A percentile compares a stretch with the other conserved stretches of the same genome.
Conservation (phyloP, 1,140 invertebrate genomes). For the Chymomyza costata region DNA sequence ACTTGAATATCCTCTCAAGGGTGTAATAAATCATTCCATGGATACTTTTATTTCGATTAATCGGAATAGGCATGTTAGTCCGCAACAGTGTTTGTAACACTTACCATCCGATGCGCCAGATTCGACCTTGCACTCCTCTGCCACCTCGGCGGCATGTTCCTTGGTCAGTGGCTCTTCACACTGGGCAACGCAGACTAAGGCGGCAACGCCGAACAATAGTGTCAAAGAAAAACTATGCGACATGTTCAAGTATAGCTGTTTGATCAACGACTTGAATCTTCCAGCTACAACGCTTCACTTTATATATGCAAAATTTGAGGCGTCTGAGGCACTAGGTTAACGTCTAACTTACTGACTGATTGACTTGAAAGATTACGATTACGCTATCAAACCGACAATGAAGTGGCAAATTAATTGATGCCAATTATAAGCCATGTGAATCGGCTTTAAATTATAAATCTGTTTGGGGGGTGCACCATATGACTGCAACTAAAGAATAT, state of each 20-base stretch:
- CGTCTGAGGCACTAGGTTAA: too few species aligned
- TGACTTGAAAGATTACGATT: conserved; percentile 27
- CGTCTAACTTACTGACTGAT: conserved; percentile 28
- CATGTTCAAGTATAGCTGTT: conserved; percentile 26
- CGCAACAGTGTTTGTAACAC: neutral
- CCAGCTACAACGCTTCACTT: conserved; percentile 3
- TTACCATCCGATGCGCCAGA: conserved; percentile 50
- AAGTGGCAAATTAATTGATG: conserved; percentile 37
- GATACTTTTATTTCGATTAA: neutral
- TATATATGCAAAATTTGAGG: conserved; percentile 37
- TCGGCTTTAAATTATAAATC: conserved; percentile 1
- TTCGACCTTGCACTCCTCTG: conserved; percentile 49
- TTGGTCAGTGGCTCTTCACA: conserved; percentile 34
- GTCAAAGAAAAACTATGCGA: conserved; percentile 35
- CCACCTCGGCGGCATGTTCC: conserved; percentile 34
- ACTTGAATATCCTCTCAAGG: neutral
- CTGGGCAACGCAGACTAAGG: conserved; percentile 26
- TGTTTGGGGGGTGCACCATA: conserved; percentile 49
- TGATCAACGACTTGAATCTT: conserved; percentile 33
- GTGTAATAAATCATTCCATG: neutral
- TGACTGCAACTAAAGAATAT: conserved; percentile 59
- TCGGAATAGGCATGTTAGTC: neutral
- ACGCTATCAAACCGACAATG: conserved; percentile 9
- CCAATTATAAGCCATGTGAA: conserved; percentile 44
- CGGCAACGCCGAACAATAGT: conserved; percentile 23